Evolutionary conservation across 2,888 invertebrate species (phyloP), one percentile per base, ranked within the genome.

Genomic region (Trissoscelio sp.): DNA sequence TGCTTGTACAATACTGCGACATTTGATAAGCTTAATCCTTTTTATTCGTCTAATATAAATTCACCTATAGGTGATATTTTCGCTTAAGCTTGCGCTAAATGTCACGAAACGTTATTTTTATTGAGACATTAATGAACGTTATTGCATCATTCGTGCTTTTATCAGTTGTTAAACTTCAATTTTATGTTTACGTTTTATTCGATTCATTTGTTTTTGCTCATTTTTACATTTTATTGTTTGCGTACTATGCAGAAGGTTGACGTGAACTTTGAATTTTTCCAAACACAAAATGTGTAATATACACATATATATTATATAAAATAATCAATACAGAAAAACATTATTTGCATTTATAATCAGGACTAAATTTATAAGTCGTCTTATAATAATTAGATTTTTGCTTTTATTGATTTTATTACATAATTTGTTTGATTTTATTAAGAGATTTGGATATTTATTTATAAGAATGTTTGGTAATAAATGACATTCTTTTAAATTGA

Each of bases 21-120:
- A 58, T 75, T 66, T 58, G 57, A 75, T 66, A 66, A 48, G 24
- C 28, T 62, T 34, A 46, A 62, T 64, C 37, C 64, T 34, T 18
- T 51, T 57, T 39, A 53, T 39, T 51, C 18, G 12, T 3, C 46
- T 20, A 62, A 51, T 60, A 46, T 39, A 48, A 31, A 48, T 51
- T 58, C 39, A 18, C 24, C 46, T 22, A 37, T 46, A n/a, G 39
- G 22, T 57, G 44, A 14, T 46, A 57, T 46, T 44, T 69, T 11
- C 39, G 51, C 31, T 58, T 58, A 58, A 48, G 34, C 42, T 37
- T 37, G 7, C 20, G 12, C 11, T 18, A 34, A 58, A 67, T 42
- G 20, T 22, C 44, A 67, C 5, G 20, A 42, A 34, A 34, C 44
- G 18, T 37, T 60, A 66, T 67, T 72, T 60, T 57, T 57, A 55